Conservation (phyloP, 2,888 invertebrate genomes). For the Plagodis dolabraria region DNA sequence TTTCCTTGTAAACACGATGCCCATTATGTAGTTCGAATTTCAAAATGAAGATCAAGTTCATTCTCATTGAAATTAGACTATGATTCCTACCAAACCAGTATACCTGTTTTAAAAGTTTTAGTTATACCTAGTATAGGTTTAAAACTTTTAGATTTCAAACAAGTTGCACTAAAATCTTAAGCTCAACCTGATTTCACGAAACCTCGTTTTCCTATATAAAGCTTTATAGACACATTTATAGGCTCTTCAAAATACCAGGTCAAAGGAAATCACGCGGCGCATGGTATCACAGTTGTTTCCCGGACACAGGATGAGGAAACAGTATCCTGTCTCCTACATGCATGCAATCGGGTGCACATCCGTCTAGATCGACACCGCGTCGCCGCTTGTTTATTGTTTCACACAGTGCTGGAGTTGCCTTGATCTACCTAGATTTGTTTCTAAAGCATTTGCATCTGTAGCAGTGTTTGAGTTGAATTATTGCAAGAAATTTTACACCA, state of each 20-base stretch:
- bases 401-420: neutral
- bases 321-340: constrained; percentile 49
- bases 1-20: too few species aligned
- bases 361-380: constrained; percentile 33
- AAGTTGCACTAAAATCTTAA: too few species aligned
- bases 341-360: constrained; percentile 72
- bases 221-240: constrained; percentile 2
- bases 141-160: too few species aligned
- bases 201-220: neutral
- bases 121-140: too few species aligned
- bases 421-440: constrained; percentile 8
- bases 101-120: too few species aligned
- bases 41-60: too few species aligned
- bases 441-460: neutral
- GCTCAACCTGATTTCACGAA: neutral
- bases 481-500: too few species aligned
- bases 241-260: constrained; percentile 8
- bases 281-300: constrained; percentile 46
- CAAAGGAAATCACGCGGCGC: constrained; percentile 30
- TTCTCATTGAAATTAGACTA: too few species aligned
- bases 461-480: too few species aligned
- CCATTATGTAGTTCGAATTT: too few species aligned
- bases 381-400: constrained; percentile 9
- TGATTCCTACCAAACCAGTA: too few species aligned
- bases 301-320: constrained; percentile 56